Base-by-base conservation (phyloP, 2,113 vertebrate species). In the Pristiophorus japonicus region DNA sequence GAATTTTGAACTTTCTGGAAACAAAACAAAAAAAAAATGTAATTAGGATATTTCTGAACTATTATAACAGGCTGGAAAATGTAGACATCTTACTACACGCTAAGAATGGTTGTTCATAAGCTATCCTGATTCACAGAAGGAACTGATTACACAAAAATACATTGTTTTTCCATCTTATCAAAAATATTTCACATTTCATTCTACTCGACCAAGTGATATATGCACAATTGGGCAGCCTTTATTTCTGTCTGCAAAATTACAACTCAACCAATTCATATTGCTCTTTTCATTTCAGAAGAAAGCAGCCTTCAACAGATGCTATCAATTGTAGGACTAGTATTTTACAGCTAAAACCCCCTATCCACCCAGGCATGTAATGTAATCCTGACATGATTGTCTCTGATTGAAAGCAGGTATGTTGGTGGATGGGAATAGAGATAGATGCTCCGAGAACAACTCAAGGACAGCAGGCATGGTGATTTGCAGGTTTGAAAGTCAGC, bases 261-360 rank as follows among this genome's bases (percentile, higher is more conserved):
- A 59, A 20, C 55, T 62, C 55, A 59, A 91, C 12, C 55, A 62
- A 16, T 62, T 62, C 51, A 91, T 62, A 34, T 91, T 91, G 47
- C n/a, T 91, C 85, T 18, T 91, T 91, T 62, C 87, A 55, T 91
- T 91, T 91, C 87, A 91, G 78, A 91, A 59, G 73, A 75, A 75
- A 11, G 73, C 73, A 75, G 87, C 87, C 10, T 91, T 91, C 87
- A 91, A 59, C 14, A 11, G 0, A 24, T n/a, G 87, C 55, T n/a
- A 91, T 91, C 87, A 62, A 7, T 91, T 62, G 30, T n/a, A 59
- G 87, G 14, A 62, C 55, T 59, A 59, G 12, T 1, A 59, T 62
- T 62, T 0, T 59, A 62, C 55, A 91, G 27, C 62, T 91, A 91
- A 91, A 59, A 91, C 34, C 51, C 16, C 14, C 51, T 16, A 6